A percentile compares a stretch with the other conserved stretches of the same genome.
These are phyloP conservation scores for Priocnemis perturbator DNA, from an alignment of 2,888 invertebrate species.

Conservation along the genomic window DNA sequence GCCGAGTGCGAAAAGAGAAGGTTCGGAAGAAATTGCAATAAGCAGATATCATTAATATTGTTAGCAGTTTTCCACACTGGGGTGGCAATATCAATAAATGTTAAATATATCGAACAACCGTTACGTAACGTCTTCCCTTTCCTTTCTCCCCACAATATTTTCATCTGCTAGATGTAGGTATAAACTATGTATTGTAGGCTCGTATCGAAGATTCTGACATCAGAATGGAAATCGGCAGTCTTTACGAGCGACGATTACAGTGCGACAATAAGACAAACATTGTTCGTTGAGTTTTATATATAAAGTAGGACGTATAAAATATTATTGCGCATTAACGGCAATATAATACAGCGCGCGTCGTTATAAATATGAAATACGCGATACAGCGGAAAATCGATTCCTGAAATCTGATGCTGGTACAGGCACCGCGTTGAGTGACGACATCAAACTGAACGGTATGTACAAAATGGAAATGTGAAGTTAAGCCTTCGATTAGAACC, in stretches of 20 bases:
- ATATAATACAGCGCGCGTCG: slow-evolving; percentile 1
- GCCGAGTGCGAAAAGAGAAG: background rate
- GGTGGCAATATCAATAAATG: slow-evolving; percentile 50
- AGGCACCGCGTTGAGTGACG: background rate
- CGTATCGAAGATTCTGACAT: too few species aligned
- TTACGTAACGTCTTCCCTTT: background rate
- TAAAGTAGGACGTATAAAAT: background rate
- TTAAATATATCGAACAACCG: slow-evolving; percentile 35
- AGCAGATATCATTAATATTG: slow-evolving; percentile 46
- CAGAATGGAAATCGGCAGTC: too few species aligned
- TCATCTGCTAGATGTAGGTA: too few species aligned
- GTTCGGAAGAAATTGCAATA: slow-evolving; percentile 35
- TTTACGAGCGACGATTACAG: too few species aligned
- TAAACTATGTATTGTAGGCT: background rate
- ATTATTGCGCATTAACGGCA: background rate
- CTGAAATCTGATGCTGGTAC: background rate
- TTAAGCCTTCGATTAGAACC: slow-evolving; percentile 36
- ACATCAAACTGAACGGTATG: background rate
- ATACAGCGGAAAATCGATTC: background rate
- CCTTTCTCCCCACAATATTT: background rate
- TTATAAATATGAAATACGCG: background rate
- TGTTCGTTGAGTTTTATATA: background rate
- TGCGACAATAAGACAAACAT: too few species aligned
- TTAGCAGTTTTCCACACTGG: slow-evolving; percentile 46
- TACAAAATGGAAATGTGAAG: slow-evolving; percentile 1